Percentiles rank a stretch among this genome's conserved stretches.
Evolutionary conservation across 2,113 vertebrate species (phyloP).

Genomic region (Engystomops pustulosus): DNA sequence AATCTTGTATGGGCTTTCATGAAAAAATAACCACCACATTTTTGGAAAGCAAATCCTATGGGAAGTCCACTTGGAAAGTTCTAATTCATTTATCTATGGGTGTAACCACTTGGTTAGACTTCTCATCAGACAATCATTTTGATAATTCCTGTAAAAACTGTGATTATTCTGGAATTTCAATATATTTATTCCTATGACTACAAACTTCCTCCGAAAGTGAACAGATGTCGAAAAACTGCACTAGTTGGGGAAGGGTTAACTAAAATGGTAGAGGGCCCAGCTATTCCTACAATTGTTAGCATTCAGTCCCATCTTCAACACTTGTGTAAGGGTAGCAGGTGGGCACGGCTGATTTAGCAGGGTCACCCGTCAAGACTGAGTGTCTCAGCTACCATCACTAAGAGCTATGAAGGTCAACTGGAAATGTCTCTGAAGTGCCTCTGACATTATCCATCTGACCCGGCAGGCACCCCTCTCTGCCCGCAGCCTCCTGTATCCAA

Average conservation of each 20-base stretch:
- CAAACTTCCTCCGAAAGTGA: not conserved
- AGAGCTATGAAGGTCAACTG: conserved; percentile 28
- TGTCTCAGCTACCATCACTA: not conserved
- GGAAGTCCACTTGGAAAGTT: not conserved
- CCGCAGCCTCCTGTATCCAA: not conserved
- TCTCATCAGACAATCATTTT: not conserved
- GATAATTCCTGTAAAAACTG: not conserved
- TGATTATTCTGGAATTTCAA: not conserved
- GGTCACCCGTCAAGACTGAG: conserved; percentile 25
- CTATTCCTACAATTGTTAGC: not conserved
- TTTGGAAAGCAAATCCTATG: not conserved
- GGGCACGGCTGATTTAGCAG: conserved; percentile 28
- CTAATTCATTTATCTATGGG: conserved; percentile 12
- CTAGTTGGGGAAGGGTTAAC: not conserved
- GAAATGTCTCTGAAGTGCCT: conserved; percentile 30
- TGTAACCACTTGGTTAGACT: not conserved
- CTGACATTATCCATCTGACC: conserved; percentile 38
- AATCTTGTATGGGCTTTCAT: not conserved
- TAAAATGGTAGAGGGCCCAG: not conserved
- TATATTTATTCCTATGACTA: not conserved
- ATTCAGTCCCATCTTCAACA: not conserved
- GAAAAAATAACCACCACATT: not conserved
- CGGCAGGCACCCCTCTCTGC: not conserved
- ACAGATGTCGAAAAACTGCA: not conserved
- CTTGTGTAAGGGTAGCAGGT: conserved; percentile 35